phyloP scores from a whole-genome alignment of 2,888 invertebrate genomes.

The Malachius bipustulatus region DNA sequence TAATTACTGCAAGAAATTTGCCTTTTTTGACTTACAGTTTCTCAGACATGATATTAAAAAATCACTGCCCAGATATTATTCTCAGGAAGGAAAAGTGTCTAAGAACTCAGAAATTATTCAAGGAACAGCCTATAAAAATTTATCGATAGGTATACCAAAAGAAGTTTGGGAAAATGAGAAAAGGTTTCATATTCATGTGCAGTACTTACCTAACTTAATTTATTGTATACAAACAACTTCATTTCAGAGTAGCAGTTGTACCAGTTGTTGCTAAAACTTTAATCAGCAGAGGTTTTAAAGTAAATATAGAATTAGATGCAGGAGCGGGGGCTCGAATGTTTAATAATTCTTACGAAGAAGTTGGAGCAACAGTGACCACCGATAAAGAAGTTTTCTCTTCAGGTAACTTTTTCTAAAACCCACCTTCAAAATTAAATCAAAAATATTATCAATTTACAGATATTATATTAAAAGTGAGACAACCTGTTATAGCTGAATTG shows the following conservation, averaged over 20 bases:
- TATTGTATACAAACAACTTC: too few relatives aligned
- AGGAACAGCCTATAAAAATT: slow-evolving; percentile 63
- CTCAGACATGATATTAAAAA: too few relatives aligned
- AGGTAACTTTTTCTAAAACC: too few relatives aligned
- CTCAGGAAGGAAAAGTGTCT: too few relatives aligned
- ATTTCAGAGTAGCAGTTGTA: slow-evolving; percentile 63
- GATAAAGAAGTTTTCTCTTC: slow-evolving; percentile 54
- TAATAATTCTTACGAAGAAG: slow-evolving; percentile 60
- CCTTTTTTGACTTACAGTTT: too few relatives aligned
- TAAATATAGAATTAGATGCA: slow-evolving; percentile 69
- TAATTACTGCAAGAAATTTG: too few relatives aligned
- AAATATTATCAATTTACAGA: too few relatives aligned
- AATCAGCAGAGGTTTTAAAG: slow-evolving; percentile 68
- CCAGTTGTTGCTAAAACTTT: slow-evolving; percentile 62
- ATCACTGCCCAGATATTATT: too few relatives aligned
- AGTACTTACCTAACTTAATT: too few relatives aligned
- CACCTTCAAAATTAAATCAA: too few relatives aligned
- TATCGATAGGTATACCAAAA: slow-evolving; percentile 73
- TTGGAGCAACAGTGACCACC: slow-evolving; percentile 60
- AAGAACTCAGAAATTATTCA: too few relatives aligned
- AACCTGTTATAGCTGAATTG: slow-evolving; percentile 54
- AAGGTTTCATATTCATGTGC: neutral
- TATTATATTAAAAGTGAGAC: slow-evolving; percentile 69
- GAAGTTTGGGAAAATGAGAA: slow-evolving; percentile 52
- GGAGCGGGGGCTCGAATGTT: slow-evolving; percentile 65